Base-by-base conservation (phyloP, 1,140 invertebrate genomes). In the Diorhabda sublineata region DNA sequence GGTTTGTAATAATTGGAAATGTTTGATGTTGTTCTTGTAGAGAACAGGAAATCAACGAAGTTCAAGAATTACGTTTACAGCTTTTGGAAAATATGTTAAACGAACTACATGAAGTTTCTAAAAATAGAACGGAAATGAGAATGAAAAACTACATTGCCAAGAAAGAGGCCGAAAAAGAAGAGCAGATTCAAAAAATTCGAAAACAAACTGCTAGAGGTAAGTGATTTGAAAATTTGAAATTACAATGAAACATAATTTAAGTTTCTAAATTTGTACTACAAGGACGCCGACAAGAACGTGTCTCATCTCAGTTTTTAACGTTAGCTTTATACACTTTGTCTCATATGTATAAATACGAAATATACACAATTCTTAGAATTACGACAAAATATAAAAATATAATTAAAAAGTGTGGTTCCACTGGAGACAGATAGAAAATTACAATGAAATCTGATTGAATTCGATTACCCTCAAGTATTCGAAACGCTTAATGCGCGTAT, bases 31-130 rank as follows among this genome's bases (percentile, higher is more conserved):
- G 44, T 62, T 75, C 72, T 69, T 5, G 3, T 42, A 61, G 63
- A 56, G 63, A 64, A 57, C 68, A 88, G 86, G 87, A 88, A 78
- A 88, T 89, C 70, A 84, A 88, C 74, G 85, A 85, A 47, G 82
- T 88, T 42, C 85, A 88, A 76, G 81, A 85, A 56, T 81, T 87
- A 5, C 79, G 87, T 4, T 78, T 88, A 70, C 78, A 84, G 4
- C 76, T 87, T 5, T 80, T 86, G 5, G 81, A 85, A 63, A 80
- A 81, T 71, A 81, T 82, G 67, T 71, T 82, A 45, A 69, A 74
- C 45, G 80, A 81, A 65, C 58, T 80, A 47, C 76, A 82, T 4
- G 71, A 76, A 47, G 78, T 80, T 67, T 75, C 77, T 9, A 79
- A 77, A 0, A 79, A 66, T 60, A 71, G 83, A 73, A 80, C 76